phyloP scores from a whole-genome alignment of 2,888 invertebrate genomes.

The Ferrisia virgata region DNA sequence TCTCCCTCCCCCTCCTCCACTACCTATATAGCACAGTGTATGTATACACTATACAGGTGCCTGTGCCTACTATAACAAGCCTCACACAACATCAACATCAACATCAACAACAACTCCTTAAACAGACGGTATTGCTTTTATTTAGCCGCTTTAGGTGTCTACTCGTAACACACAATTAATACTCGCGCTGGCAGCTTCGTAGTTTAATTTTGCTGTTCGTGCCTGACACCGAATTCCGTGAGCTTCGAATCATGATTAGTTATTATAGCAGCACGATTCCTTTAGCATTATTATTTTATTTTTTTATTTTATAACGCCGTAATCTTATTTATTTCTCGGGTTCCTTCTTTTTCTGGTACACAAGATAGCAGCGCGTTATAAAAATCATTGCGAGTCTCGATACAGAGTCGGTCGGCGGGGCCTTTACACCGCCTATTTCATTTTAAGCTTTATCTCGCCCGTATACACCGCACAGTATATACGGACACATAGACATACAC shows the following conservation, averaged over 20 bases:
- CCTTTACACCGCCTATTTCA: constrained; percentile 30
- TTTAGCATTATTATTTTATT: constrained; percentile 30
- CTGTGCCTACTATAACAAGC: neutral
- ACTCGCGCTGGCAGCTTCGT: constrained; percentile 26
- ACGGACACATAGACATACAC: no score
- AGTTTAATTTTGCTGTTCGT: constrained; percentile 36
- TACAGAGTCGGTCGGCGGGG: constrained; percentile 8
- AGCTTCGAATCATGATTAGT: constrained; percentile 43
- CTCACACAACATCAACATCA: neutral
- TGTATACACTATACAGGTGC: neutral
- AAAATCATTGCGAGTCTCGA: neutral
- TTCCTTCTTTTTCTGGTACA: neutral
- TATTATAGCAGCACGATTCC: constrained; percentile 39
- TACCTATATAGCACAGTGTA: no score
- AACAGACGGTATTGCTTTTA: constrained; percentile 30
- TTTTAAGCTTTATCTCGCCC: no score
- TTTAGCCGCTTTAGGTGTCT: constrained; percentile 26
- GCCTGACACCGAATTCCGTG: constrained; percentile 41
- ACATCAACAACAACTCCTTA: constrained; percentile 11
- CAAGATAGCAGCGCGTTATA: constrained; percentile 4
- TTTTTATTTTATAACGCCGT: constrained; percentile 23
- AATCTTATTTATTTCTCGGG: constrained; percentile 39
- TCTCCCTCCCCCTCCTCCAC: no score
- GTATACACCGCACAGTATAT: no score
- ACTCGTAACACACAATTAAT: constrained; percentile 30